These are phyloP conservation scores for Alethe castanea DNA, from an alignment of 2,113 vertebrate species.

Conservation along the genomic window DNA sequence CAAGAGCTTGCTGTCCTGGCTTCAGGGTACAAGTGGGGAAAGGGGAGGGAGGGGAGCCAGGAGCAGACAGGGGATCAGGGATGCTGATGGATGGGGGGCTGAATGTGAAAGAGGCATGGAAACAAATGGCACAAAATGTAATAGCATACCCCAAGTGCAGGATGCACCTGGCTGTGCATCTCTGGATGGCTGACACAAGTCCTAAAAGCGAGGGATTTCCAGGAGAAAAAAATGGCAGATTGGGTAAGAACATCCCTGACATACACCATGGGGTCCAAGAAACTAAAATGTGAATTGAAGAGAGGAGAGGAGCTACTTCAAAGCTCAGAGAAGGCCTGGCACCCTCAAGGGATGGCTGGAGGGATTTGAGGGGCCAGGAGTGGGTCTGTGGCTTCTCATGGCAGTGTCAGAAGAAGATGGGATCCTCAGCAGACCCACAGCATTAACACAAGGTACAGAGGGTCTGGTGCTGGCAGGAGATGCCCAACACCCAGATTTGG, in stretches of 20 bases:
- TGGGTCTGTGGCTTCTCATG: fast-evolving
- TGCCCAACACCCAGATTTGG: fast-evolving
- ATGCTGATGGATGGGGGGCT: not conserved
- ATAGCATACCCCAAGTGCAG: fast-evolving
- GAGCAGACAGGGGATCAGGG: too few species aligned
- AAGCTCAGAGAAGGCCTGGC: not conserved
- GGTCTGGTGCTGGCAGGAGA: not conserved
- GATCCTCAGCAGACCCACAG: not conserved
- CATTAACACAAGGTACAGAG: not conserved
- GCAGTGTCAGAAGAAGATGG: not conserved
- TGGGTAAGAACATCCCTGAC: not conserved
- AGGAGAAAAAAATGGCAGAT: not conserved
- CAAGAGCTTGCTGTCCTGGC: not conserved
- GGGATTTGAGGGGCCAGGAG: not conserved
- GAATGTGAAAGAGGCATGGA: not conserved
- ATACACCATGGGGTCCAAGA: too few species aligned
- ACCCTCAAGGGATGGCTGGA: fast-evolving
- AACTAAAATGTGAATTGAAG: not conserved
- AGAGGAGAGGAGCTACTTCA: not conserved
- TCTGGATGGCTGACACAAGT: not conserved
- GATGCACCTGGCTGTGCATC: fast-evolving
- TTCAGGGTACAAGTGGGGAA: fast-evolving
- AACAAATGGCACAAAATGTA: not conserved
- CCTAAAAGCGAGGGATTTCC: not conserved
- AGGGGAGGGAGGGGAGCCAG: not conserved